Evolutionary conservation across 2,113 vertebrate genomes (phyloP).

Genomic region (Astur gentilis): DNA sequence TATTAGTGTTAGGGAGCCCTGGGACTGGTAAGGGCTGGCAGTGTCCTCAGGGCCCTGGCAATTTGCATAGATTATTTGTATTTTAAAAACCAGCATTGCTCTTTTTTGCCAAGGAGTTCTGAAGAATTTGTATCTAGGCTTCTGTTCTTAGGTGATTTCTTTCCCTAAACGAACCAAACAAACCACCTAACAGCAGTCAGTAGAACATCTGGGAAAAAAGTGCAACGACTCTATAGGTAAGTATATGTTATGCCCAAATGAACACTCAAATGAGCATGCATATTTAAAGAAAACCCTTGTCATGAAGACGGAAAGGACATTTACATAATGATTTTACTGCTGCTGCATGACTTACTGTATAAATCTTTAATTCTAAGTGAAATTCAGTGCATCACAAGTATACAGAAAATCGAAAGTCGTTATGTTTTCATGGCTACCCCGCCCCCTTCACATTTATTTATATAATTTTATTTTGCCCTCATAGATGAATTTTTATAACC

Average conservation of each 20-base stretch:
- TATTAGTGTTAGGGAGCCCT: not conserved
- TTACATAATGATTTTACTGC: slow-evolving; percentile 38
- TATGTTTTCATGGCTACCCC: not conserved
- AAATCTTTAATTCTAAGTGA: slow-evolving; percentile 45
- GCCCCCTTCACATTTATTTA: not conserved
- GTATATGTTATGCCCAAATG: not conserved
- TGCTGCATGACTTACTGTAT: not conserved
- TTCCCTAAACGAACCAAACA: not conserved
- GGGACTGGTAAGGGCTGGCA: not conserved
- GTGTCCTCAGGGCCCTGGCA: not conserved
- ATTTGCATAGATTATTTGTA: not conserved
- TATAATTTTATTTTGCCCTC: not conserved
- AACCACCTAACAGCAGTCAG: not conserved
- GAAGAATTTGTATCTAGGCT: not conserved
- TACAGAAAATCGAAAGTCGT: not conserved
- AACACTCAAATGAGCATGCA: not conserved
- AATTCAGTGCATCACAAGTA: slow-evolving; percentile 4
- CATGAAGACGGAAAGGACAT: slow-evolving; percentile 26
- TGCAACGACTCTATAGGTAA: not conserved
- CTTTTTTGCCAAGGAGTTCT: not conserved
- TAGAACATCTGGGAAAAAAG: not conserved
- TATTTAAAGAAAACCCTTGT: slow-evolving; percentile 32
- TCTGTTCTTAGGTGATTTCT: not conserved
- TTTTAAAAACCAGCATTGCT: not conserved
- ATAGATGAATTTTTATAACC: not conserved